Base-by-base conservation (phyloP, 2,888 invertebrate species). In the Priocnemis perturbator region DNA sequence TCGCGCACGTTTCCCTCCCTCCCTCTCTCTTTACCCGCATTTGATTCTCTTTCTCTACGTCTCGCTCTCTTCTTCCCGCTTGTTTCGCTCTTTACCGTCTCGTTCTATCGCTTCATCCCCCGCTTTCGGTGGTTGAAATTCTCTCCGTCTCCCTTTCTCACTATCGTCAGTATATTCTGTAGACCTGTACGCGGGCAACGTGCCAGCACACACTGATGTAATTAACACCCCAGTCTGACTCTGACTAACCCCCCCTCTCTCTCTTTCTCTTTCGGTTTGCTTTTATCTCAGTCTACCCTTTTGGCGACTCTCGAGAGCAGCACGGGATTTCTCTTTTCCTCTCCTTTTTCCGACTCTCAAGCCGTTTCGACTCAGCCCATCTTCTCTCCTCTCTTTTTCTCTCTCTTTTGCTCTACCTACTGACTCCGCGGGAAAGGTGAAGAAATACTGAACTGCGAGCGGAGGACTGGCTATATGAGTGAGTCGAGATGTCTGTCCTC, bases 141-240 rank as follows among this genome's bases (percentile, higher is more conserved):
- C 55, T 48, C 65, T 47, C 57, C 47, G 69, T 37, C 60, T 69
- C 52, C 14, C 59, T 52, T 55, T 55, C 57, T 21, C 48, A 59
- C 64, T 60, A 58, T 23, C 60, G 21, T 48, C 30, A 57, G 50
- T 20, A 52, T 56, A 57, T 56, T 52, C 45, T 1, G 53, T 64
- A 64, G 50, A 52, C 37, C 62, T 53, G 66, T 44, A 71, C 64
- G 73, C 57, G 80, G 83, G 84, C 85, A 81, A 74, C 69, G 73
- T 81, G 85, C 84, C 85, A 85, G 80, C 77, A 82, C 76, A 81
- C 83, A 82, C 79, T 79, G 83, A 86, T 85, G 82, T 85, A 85
- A 85, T 85, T 85, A 85, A 86, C 86, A 85, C 83, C 79, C 81
- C 64, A 19, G 62, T 64, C 71, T 78, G 76, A 69, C 67, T 67